Percentiles rank a stretch among this genome's conserved stretches.
phyloP scores from a whole-genome alignment of 1,140 invertebrate genomes.

The Drosophila sechellia region DNA sequence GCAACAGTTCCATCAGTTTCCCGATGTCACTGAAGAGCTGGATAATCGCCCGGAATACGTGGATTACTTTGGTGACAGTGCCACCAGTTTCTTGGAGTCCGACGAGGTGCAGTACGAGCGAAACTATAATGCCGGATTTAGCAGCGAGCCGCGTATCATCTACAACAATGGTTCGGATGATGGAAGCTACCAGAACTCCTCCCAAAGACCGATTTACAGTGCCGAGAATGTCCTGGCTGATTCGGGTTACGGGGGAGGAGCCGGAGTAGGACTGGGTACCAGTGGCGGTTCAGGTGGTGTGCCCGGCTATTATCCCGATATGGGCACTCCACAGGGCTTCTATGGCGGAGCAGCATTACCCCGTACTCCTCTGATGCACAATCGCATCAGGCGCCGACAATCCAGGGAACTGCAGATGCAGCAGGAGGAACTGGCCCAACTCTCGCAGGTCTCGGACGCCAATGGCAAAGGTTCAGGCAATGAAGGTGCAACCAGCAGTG shows the following conservation, averaged over 20 bases:
- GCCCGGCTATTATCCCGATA: slow-evolving; percentile 54
- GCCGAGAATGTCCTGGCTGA: slow-evolving; percentile 70
- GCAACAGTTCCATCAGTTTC: slow-evolving; percentile 81
- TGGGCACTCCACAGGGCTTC: slow-evolving; percentile 34
- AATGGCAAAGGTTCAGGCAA: not conserved
- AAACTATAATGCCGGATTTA: slow-evolving; percentile 77
- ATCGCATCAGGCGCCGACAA: slow-evolving; percentile 70
- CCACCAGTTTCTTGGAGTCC: slow-evolving; percentile 75
- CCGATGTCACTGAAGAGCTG: slow-evolving; percentile 75
- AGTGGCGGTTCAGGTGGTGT: slow-evolving; percentile 28
- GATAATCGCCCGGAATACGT: slow-evolving; percentile 73
- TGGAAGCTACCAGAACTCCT: slow-evolving; percentile 49
- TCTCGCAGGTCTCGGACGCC: slow-evolving; percentile 7
- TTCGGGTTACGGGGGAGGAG: slow-evolving; percentile 33
- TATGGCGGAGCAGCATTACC: slow-evolving; percentile 66
- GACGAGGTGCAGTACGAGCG: slow-evolving; percentile 83
- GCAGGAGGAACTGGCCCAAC: slow-evolving; percentile 64
- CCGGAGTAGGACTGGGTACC: slow-evolving; percentile 17
- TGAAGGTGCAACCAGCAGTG: not conserved
- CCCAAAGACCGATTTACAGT: slow-evolving; percentile 72
- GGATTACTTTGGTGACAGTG: slow-evolving; percentile 79
- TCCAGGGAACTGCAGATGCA: slow-evolving; percentile 74
- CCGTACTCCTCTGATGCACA: slow-evolving; percentile 78
- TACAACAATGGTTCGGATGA: slow-evolving; percentile 77
- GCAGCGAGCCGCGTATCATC: slow-evolving; percentile 83